Percentiles rank a stretch among this genome's conserved stretches.
Conservation (phyloP, 2,797 vertebrate genomes). For the Eulemur rubriventer region DNA sequence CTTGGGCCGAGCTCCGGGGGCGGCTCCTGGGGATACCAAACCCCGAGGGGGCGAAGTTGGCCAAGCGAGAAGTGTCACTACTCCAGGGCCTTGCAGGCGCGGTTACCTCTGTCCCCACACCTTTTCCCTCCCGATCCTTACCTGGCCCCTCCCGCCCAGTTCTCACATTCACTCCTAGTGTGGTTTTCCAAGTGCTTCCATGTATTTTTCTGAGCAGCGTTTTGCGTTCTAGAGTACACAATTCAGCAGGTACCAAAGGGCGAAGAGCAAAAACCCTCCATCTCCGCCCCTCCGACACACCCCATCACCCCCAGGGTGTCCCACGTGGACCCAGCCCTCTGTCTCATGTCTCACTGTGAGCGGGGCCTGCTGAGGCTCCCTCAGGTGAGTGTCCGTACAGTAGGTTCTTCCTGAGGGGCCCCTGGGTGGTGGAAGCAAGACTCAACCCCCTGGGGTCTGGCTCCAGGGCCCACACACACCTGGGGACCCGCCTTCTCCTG, state of each 20-base stretch:
- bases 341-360: neutral
- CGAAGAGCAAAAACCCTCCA: neutral
- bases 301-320: neutral
- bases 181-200: neutral
- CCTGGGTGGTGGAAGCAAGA: neutral
- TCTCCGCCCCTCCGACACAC: no score
- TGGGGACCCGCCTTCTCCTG: neutral
- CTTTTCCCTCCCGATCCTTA: neutral
- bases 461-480: neutral
- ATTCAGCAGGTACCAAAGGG: neutral
- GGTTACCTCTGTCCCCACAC: neutral
- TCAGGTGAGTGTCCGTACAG: no score
- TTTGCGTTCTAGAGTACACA: neutral
- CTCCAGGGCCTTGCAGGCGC: neutral
- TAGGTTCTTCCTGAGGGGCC: neutral
- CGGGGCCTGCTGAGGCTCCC: neutral
- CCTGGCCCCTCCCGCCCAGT: neutral
- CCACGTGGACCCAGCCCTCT: no score
- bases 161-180: neutral
- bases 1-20: neutral
- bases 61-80: neutral
- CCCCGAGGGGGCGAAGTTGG: rapidly evolving
- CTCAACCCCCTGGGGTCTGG: neutral
- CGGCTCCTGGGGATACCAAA: neutral
- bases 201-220: neutral